Evolutionary conservation across 2,113 vertebrate genomes (phyloP).

Genomic region (Leucoraja erinaceus): DNA sequence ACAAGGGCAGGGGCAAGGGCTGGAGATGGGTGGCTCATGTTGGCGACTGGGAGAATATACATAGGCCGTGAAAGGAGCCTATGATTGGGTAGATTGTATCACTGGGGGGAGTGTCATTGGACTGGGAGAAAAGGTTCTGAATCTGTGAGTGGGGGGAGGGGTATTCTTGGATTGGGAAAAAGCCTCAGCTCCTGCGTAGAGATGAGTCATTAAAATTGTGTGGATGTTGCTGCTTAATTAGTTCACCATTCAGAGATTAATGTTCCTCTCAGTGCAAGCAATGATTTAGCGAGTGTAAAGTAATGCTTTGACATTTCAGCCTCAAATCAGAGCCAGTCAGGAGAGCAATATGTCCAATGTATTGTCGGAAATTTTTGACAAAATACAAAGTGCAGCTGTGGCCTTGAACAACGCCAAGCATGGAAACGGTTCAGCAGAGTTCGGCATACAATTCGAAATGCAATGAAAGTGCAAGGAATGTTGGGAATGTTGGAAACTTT

Average conservation of each 20-base stretch:
- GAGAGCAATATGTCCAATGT: slow-evolving; percentile 10
- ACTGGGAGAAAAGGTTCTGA: too few species aligned
- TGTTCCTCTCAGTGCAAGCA: neutral
- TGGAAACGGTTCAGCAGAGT: slow-evolving; percentile 20
- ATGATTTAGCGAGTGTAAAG: slow-evolving; percentile 30
- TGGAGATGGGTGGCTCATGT: neutral
- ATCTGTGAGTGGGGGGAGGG: too few species aligned
- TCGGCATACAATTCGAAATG: slow-evolving; percentile 16
- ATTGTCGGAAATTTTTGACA: slow-evolving; percentile 32
- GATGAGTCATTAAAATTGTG: slow-evolving; percentile 1
- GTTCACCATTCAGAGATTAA: neutral
- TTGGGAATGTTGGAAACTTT: slow-evolving; percentile 34
- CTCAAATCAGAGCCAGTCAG: neutral
- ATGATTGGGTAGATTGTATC: neutral
- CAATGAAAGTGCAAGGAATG: slow-evolving; percentile 35
- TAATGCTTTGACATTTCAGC: slow-evolving; percentile 16
- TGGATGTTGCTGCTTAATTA: slow-evolving; percentile 20
- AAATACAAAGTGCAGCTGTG: slow-evolving; percentile 24
- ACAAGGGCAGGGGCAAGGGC: neutral
- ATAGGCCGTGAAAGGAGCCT: neutral
- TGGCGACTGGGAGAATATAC: neutral
- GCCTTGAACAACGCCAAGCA: slow-evolving; percentile 1
- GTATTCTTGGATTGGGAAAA: too few species aligned
- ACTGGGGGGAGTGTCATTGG: too few species aligned
- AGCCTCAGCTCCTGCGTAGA: neutral